Evolutionary conservation across 2,888 invertebrate species (phyloP).

Genomic region (Philereme vetulata): DNA sequence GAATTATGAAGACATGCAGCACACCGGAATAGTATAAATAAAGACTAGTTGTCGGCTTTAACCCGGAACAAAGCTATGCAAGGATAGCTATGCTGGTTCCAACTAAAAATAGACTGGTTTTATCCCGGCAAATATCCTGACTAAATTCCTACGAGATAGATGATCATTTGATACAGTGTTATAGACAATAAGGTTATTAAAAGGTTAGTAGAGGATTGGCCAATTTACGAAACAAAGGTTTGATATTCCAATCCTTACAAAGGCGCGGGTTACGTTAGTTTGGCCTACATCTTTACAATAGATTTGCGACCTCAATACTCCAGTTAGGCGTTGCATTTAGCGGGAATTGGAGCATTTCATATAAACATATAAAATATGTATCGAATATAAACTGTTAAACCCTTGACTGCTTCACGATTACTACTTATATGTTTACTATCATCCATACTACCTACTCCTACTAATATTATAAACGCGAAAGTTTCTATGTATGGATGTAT

Average conservation of each 20-base stretch:
- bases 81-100: slow-evolving; percentile 6
- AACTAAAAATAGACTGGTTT: slow-evolving; percentile 25
- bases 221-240: slow-evolving; percentile 28
- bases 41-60: not conserved
- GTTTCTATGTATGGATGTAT: too few relatives aligned
- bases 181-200: not conserved
- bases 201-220: not conserved
- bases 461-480: too few relatives aligned
- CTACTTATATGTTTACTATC: too few relatives aligned
- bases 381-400: not conserved
- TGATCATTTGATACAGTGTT: too few relatives aligned
- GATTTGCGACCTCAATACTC: slow-evolving; percentile 36
- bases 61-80: slow-evolving; percentile 16
- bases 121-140: not conserved
- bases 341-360: slow-evolving; percentile 9
- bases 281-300: slow-evolving; percentile 45
- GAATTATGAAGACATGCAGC: too few relatives aligned
- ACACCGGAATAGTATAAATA: too few relatives aligned
- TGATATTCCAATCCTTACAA: slow-evolving; percentile 18
- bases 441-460: too few relatives aligned
- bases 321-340: slow-evolving; percentile 12
- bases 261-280: slow-evolving; percentile 20
- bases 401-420: too few relatives aligned
- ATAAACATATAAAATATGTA: not conserved
- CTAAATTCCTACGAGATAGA: too few relatives aligned